Evolutionary conservation across 2,888 invertebrate genomes (phyloP), one percentile per base, ranked within the genome.

Genomic region (Zygothrica quintamaculata): DNA sequence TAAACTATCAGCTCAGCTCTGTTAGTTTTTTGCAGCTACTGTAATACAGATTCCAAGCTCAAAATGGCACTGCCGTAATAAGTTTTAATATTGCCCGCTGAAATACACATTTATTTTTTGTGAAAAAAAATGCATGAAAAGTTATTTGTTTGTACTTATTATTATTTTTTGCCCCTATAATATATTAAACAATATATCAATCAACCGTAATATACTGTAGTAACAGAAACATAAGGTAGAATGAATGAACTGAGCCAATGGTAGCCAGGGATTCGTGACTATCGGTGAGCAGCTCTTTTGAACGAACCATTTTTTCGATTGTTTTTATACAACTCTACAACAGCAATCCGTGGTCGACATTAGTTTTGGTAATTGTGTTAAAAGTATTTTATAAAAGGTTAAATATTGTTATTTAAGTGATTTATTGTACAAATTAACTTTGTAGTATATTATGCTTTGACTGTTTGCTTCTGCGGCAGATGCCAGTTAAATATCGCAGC

Each of bases 321-420:
- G 22, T 48, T 29, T 50, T 34, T 39, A 61, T 58, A 47, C 50
- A 56, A 47, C 43, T 60, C 48, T 50, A 53, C 16, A 37, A 57
- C 51, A 73, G 73, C 62, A 43, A 52, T 50, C 46, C 50, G 74
- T 67, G 62, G 37, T 37, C 62, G 46, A 68, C 39, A 58, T 42
- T 22, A 57, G 50, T 56, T 39, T 71, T 74, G 74, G 69, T 69
- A 71, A 69, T 34, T 55, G 62, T 58, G 31, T 34, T 68, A 68
- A 55, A 69, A 47, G 42, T 46, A 29, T 12, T 46, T 46, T 52
- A 53, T 16, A 36, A 31, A 37, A 62, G 36, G 42, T 50, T 58
- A 29, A 40, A 44, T 16, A 11, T 3, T 15, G 37, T 15, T 11
- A 11, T 34, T 48, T 6, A 1, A 25, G n/a, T 31, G 1, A n/a